Evolutionary conservation across 2,797 vertebrate genomes (phyloP).

Genomic region (Phyllotis vaccarum): DNA sequence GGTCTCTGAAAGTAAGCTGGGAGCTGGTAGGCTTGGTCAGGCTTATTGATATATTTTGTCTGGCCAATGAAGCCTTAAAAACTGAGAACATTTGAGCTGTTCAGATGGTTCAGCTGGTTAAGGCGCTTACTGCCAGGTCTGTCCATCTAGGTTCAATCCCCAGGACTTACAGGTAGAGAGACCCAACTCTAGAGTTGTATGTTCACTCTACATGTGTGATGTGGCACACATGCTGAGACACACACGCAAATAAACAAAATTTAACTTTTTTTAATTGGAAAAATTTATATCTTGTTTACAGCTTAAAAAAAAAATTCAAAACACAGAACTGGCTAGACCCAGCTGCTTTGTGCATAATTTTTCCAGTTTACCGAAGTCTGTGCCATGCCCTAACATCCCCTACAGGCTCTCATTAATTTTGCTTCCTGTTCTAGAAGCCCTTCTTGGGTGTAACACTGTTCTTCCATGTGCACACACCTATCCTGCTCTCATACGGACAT

Average conservation of each 20-base stretch:
- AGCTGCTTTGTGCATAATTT: neutral
- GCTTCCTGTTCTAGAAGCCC: slow-evolving; percentile 13
- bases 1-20: neutral
- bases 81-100: neutral
- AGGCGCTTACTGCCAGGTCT: neutral
- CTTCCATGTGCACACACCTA: neutral
- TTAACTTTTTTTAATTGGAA: neutral
- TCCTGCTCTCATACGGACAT: neutral
- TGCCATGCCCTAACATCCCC: neutral
- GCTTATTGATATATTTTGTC: neutral
- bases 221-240: neutral
- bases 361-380: neutral
- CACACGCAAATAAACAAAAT: neutral
- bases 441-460: neutral
- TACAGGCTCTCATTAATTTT: neutral
- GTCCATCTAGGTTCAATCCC: neutral
- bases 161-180: neutral
- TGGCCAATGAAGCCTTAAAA: neutral
- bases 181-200: neutral
- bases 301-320: neutral
- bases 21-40: neutral
- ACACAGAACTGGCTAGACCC: neutral
- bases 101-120: neutral
- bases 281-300: neutral
- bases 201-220: neutral